These are phyloP conservation scores for Brachionus sp. DNA, from an alignment of 1,140 invertebrate species.

Conservation along the genomic window DNA sequence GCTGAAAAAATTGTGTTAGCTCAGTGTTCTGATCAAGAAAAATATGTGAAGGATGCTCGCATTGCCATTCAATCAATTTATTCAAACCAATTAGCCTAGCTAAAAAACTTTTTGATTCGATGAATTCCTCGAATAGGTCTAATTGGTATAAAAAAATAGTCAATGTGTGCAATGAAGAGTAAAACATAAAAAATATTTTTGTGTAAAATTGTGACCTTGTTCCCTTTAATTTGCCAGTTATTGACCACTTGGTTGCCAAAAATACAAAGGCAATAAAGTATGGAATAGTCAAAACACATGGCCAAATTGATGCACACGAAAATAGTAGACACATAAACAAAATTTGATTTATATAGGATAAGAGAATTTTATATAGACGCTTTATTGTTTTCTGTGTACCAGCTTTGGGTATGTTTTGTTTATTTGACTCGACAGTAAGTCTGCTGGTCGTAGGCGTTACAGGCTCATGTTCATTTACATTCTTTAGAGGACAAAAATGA, in stretches of 20 bases:
- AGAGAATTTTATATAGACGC: neutral
- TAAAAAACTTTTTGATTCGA: conserved; percentile 61
- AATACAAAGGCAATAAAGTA: conserved; percentile 82
- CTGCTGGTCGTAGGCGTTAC: neutral
- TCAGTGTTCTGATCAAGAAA: neutral
- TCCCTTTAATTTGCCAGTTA: conserved; percentile 65
- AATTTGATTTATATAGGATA: conserved; percentile 4
- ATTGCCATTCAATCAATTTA: neutral
- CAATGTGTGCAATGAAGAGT: conserved; percentile 72
- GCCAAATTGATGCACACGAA: conserved; percentile 46
- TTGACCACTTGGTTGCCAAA: conserved; percentile 80
- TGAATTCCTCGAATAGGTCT: conserved; percentile 71
- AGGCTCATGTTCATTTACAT: neutral
- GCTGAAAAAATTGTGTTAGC: neutral
- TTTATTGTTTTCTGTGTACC: neutral
- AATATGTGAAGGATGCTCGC: neutral
- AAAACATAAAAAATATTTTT: conserved; percentile 64
- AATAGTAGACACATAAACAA: conserved; percentile 2
- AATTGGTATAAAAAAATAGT: conserved; percentile 80
- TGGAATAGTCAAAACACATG: conserved; percentile 71
- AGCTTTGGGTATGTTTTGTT: neutral
- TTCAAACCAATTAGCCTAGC: conserved; percentile 61
- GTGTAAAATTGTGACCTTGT: conserved; percentile 65
- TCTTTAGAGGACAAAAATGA: conserved; percentile 31
- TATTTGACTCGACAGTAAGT: neutral